phyloP scores from a whole-genome alignment of 2,797 vertebrate genomes.

The Gephyroberyx darwinii region DNA sequence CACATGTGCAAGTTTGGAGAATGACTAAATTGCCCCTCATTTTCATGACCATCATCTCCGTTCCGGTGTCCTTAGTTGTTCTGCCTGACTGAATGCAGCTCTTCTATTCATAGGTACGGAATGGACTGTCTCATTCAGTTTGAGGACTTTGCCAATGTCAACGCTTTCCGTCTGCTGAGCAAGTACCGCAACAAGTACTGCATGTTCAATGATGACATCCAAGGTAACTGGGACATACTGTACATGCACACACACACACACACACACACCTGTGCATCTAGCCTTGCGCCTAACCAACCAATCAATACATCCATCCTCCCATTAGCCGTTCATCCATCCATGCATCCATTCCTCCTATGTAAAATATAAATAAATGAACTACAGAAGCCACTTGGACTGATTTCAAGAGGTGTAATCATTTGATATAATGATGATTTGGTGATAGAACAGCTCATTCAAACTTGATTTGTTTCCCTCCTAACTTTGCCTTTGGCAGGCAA shows the following conservation, averaged over 20 bases:
- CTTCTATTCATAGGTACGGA: slow-evolving; percentile 75
- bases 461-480: too few relatives aligned
- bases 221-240: slow-evolving; percentile 80
- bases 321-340: too few relatives aligned
- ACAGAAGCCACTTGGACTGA: too few relatives aligned
- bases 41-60: neutral
- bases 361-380: too few relatives aligned
- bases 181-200: slow-evolving; percentile 95
- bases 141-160: slow-evolving; percentile 96
- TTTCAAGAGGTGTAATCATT: too few relatives aligned
- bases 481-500: too few relatives aligned
- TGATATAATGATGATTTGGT: too few relatives aligned
- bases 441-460: too few relatives aligned
- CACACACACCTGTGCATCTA: neutral
- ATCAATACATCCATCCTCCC: too few relatives aligned
- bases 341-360: too few relatives aligned
- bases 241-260: neutral
- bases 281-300: neutral
- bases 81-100: slow-evolving; percentile 2
- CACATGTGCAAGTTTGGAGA: too few relatives aligned
- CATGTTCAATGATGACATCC: slow-evolving; percentile 99
- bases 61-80: neutral
- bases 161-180: slow-evolving; percentile 94
- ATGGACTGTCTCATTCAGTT: slow-evolving; percentile 97
- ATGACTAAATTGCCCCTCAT: neutral